phyloP scores from a whole-genome alignment of 2,797 vertebrate genomes.

The Phrynocephalus guinanensis region DNA sequence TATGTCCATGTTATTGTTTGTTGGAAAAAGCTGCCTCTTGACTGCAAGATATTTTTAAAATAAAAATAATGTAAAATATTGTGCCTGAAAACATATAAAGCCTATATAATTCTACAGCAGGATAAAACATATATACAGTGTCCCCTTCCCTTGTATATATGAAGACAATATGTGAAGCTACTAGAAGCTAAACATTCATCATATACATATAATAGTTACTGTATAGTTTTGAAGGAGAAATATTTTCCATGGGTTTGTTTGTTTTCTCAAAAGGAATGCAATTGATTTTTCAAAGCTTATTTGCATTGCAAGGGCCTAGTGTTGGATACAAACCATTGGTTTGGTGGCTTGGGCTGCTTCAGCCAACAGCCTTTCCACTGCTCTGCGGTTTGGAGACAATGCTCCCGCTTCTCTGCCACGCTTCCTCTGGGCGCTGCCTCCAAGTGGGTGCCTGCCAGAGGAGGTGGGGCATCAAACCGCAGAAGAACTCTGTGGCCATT shows the following conservation, averaged over 20 bases:
- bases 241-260: not conserved
- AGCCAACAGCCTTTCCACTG: no score
- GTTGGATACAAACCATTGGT: no score
- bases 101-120: constrained; percentile 43
- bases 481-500: no score
- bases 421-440: no score
- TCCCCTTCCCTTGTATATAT: constrained; percentile 50
- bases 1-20: not conserved
- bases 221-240: not conserved
- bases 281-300: not conserved
- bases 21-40: not conserved
- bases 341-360: no score
- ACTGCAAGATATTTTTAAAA: not conserved
- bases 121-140: constrained; percentile 45
- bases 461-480: no score
- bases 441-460: no score
- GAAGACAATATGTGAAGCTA: constrained; percentile 43
- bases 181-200: constrained; percentile 23
- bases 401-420: no score
- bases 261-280: no score
- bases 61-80: constrained; percentile 4
- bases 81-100: constrained; percentile 37
- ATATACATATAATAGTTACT: not conserved
- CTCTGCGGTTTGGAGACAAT: no score
- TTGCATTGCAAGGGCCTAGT: not conserved